These are phyloP conservation scores for Sebastes ruberrimus DNA, from an alignment of 2,797 vertebrate genomes.

Conservation along the genomic window DNA sequence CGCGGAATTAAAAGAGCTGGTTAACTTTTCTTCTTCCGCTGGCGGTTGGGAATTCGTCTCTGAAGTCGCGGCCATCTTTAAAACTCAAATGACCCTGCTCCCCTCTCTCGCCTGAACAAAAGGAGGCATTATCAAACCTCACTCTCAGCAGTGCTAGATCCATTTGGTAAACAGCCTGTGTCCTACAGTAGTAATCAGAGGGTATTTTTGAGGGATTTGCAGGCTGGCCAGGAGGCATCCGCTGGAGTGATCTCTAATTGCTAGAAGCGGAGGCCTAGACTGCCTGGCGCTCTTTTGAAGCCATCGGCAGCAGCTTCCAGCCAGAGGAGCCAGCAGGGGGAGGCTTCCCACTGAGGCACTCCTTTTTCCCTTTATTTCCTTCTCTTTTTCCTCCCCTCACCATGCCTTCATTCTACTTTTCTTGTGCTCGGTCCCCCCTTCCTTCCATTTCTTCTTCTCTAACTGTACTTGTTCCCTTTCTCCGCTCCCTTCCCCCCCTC, in stretches of 20 bases:
- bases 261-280: slow-evolving; percentile 80
- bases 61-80: slow-evolving; percentile 62
- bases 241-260: slow-evolving; percentile 84
- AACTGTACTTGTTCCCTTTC: slow-evolving; percentile 56
- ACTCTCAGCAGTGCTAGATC: slow-evolving; percentile 75
- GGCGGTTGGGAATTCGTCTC: slow-evolving; percentile 43
- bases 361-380: slow-evolving; percentile 66
- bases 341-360: slow-evolving; percentile 77
- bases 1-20: slow-evolving; percentile 42
- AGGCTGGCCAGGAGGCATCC: slow-evolving; percentile 82
- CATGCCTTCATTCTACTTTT: slow-evolving; percentile 60
- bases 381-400: slow-evolving; percentile 50
- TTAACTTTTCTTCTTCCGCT: slow-evolving; percentile 32
- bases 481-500: slow-evolving; percentile 7
- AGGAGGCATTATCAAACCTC: slow-evolving; percentile 76
- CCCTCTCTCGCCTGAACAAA: slow-evolving; percentile 71
- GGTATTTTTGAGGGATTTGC: slow-evolving; percentile 83
- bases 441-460: slow-evolving; percentile 45
- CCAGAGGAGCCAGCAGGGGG: slow-evolving; percentile 77
- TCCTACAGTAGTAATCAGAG: slow-evolving; percentile 84
- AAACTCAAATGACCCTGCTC: slow-evolving; percentile 67
- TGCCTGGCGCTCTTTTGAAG: slow-evolving; percentile 81
- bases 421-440: slow-evolving; percentile 28
- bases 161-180: slow-evolving; percentile 83
- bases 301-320: slow-evolving; percentile 78